Evolutionary conservation across 2,888 invertebrate species (phyloP), one percentile per base, ranked within the genome.

Genomic region (Tinea trinotella): DNA sequence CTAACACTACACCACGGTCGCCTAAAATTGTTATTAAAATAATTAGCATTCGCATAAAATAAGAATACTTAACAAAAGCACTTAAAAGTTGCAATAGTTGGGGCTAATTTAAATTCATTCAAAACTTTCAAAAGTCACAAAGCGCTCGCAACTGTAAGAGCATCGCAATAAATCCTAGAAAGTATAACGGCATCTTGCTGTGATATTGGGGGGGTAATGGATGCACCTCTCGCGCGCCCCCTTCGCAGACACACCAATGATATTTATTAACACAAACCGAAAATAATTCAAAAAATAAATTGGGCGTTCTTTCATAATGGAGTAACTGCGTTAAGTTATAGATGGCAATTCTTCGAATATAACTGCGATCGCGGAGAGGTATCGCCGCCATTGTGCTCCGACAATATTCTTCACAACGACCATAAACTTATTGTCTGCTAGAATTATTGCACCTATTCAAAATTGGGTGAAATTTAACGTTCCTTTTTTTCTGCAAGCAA

Each of bases 211-310:
- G 40, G 40, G 30, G 30, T 30, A 30, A 30, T 10, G 9, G 40
- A 15, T n/a, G 40, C 40, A 40, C 40, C 40, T n/a, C 7, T 4
- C 30, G 7, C 48, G 64, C 62, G 64, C 65, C 65, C 67, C 65
- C 56, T 62, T 64, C 61, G 67, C n/a, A 67, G 66, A 67, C 66
- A 62, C 62, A 57, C 57, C 58, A 60, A 62, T 12, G 64, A 66
- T 66, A 73, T 72, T 71, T 71, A 70, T 67, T 62, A 61, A 59
- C 57, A 60, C 64, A 63, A 68, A 70, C 67, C 62, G 55, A 62
- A 67, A 71, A 72, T 50, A 74, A 76, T 68, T 73, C 57, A 59
- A 65, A 64, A 40, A 72, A 70, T 72, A 70, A 74, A 73, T 74
- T 70, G 68, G 66, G 66, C 64, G 65, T 61, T 52, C 36, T 63